Conservation (phyloP, 2,797 vertebrate species). For the Myotis vivesi region DNA sequence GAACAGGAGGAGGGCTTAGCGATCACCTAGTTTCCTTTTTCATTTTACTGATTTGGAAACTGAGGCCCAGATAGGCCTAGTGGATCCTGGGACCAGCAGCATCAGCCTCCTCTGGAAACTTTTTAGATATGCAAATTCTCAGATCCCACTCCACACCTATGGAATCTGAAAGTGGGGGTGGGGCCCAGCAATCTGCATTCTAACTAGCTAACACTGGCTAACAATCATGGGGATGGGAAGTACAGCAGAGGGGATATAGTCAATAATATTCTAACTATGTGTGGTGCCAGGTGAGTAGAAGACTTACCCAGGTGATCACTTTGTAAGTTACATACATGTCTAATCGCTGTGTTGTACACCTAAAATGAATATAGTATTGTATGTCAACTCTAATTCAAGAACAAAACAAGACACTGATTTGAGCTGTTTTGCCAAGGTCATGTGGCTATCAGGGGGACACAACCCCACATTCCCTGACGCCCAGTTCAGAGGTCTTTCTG, state of each 20-base stretch:
- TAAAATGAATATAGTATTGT: neutral
- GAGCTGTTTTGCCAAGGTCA: neutral
- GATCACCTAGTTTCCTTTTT: neutral
- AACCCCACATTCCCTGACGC: neutral
- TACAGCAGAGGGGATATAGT: neutral
- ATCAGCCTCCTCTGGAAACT: neutral
- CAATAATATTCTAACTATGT: neutral
- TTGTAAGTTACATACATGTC: neutral
- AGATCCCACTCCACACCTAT: too few species aligned
- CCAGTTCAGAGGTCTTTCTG: neutral
- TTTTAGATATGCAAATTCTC: neutral
- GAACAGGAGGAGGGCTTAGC: neutral
- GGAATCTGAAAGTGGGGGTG: neutral
- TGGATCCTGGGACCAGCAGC: neutral
- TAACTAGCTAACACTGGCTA: neutral
- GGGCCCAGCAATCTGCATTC: neutral
- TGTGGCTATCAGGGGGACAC: neutral
- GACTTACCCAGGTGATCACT: neutral
- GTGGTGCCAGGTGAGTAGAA: neutral
- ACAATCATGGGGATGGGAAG: neutral
- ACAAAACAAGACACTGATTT: neutral
- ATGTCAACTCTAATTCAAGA: neutral
- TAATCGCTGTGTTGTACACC: neutral
- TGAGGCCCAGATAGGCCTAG: neutral
- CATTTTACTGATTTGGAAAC: constrained; percentile 8